Base-by-base conservation (phyloP, 2,888 invertebrate species). In the Petrophora chlorosata region DNA sequence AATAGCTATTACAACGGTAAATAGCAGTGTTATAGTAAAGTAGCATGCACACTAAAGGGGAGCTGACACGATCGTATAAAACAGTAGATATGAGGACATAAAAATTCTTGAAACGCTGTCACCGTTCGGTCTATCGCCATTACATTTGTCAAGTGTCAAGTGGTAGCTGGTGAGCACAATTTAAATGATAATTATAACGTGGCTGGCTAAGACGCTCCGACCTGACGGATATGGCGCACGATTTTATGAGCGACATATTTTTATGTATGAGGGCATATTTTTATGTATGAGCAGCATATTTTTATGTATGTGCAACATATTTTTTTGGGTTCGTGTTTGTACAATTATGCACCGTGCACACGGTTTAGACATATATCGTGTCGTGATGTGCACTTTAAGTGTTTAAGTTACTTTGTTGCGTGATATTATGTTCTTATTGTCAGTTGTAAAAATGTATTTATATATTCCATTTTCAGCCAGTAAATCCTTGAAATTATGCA, bases 111-210 rank as follows among this genome's bases (percentile, higher is more conserved):
- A 79, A 80, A 79, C 79, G 84, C 79, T 79, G 82, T 82, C 84
- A 79, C 66, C 76, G 73, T 70, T 74, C 78, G 76, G 79, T 74
- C 78, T 81, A 82, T 81, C 79, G 82, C 80, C 85, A 85, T 87
- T 82, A 88, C 87, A 88, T 89, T 88, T 86, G 88, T 89, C 89
- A 88, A 85, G 80, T 86, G 89, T 88, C 88, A 84, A 76, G 64
- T 76, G 70, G 85, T 79, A 79, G 81, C 86, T 83, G 76, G 79
- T 79, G 81, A 76, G 78, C 75, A 82, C 87, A 76, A 86, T 88
- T 88, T 88, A 85, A 85, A 89, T 89, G 88, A 83, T 88, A 89
- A 89, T 89, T 88, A 85, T 80, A 80, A 82, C 76, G 82, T 75
- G 79, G 70, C 69, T 65, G 67, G 30, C 35, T 34, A 22, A 46